Percentiles rank a stretch among this genome's conserved stretches.
phyloP scores from a whole-genome alignment of 2,888 invertebrate species.

The Pristionchus fissidentatus region DNA sequence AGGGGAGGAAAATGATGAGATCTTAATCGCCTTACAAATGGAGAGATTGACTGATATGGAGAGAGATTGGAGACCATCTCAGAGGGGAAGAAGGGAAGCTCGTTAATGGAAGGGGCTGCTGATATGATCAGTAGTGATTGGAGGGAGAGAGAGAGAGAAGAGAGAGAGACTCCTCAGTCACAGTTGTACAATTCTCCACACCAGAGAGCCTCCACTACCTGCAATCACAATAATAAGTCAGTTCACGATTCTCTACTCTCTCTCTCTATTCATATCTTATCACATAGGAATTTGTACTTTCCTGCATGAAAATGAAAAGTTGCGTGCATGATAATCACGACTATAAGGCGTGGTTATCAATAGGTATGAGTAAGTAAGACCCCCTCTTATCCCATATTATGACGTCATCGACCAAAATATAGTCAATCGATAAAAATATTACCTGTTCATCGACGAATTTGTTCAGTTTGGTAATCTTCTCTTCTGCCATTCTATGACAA shows the following conservation, averaged over 20 bases:
- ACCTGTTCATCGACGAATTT: constrained; percentile 69
- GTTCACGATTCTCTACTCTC: no score
- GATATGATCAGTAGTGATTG: background rate
- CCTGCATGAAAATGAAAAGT: no score
- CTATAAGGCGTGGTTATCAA: no score
- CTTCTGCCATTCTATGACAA: constrained; percentile 69
- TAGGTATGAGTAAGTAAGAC: no score
- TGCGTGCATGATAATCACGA: no score
- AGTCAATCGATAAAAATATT: no score
- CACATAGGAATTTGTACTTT: no score
- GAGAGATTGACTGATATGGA: constrained; percentile 37
- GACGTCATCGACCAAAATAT: background rate
- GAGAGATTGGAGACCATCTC: background rate
- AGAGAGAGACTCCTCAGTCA: constrained; percentile 49
- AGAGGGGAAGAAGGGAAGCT: constrained; percentile 15
- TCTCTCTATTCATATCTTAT: no score
- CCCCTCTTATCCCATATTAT: no score
- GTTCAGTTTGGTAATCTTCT: constrained; percentile 67
- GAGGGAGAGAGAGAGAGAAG: background rate
- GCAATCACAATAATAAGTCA: constrained; percentile 39
- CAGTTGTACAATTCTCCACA: constrained; percentile 69
- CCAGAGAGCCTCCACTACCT: constrained; percentile 67
- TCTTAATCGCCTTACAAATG: constrained; percentile 43
- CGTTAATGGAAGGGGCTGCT: constrained; percentile 16
- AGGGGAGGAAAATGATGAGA: constrained; percentile 18